Conservation (phyloP, 2,113 vertebrate species). For the Pseudopodoces humilis region DNA sequence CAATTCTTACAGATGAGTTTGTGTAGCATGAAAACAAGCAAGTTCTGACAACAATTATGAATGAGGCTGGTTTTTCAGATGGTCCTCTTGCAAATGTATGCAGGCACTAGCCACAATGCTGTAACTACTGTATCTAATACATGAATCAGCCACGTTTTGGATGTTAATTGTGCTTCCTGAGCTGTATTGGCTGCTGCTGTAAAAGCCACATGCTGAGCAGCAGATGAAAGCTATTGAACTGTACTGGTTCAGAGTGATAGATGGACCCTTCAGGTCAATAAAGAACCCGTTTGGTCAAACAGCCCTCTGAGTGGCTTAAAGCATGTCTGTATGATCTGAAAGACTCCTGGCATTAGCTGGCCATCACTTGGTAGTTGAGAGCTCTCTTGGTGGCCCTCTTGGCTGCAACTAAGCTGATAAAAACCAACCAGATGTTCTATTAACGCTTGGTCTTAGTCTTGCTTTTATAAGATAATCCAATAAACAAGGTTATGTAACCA, state of each 20-base stretch:
- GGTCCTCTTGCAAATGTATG: neutral
- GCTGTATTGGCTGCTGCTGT: neutral
- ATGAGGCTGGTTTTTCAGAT: constrained; percentile 8
- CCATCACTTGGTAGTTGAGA: neutral
- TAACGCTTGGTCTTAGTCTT: constrained; percentile 16
- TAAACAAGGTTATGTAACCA: constrained; percentile 43
- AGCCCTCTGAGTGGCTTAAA: neutral
- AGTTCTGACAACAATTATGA: constrained; percentile 24
- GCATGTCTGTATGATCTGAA: neutral
- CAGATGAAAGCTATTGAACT: constrained; percentile 44
- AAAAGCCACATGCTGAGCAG: neutral
- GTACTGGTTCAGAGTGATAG: constrained; percentile 20
- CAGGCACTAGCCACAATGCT: neutral
- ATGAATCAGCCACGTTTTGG: neutral
- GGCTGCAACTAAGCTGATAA: constrained; percentile 41
- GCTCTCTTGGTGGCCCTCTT: constrained; percentile 29
- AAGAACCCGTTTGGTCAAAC: neutral
- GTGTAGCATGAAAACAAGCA: constrained; percentile 28
- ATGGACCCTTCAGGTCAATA: constrained; percentile 32
- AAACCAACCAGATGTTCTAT: constrained; percentile 46
- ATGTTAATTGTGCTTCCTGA: constrained; percentile 36
- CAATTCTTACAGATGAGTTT: constrained; percentile 2
- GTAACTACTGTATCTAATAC: constrained; percentile 4
- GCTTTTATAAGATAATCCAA: constrained; percentile 27
- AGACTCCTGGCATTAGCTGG: neutral